phyloP scores from a whole-genome alignment of 2,888 invertebrate species.

The Noctua janthe region DNA sequence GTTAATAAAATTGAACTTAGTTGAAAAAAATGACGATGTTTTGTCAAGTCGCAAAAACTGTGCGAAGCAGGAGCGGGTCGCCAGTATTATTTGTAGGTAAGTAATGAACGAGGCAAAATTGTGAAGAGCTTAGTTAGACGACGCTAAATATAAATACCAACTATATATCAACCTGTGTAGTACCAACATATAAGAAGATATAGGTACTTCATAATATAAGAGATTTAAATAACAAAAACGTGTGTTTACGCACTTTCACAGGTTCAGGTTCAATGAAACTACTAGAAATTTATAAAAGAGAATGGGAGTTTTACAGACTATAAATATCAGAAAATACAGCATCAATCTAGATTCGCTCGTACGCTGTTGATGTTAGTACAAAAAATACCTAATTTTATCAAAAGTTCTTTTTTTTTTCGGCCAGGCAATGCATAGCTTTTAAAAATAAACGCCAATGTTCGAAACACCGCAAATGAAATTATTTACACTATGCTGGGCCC shows the following conservation, averaged over 20 bases:
- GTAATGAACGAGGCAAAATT: background rate
- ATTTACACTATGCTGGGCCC: slow-evolving; percentile 25
- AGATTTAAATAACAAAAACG: background rate
- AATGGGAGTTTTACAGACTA: slow-evolving; percentile 24
- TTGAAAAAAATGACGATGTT: background rate
- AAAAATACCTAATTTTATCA: background rate
- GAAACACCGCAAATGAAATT: slow-evolving; percentile 28
- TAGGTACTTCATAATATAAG: background rate
- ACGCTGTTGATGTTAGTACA: slow-evolving; percentile 18
- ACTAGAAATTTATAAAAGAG: slow-evolving; percentile 31
- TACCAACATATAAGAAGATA: no score
- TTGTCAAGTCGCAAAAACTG: no score
- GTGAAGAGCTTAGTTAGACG: background rate
- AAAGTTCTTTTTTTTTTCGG: slow-evolving; percentile 1
- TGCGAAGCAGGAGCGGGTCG: background rate
- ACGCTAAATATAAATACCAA: background rate
- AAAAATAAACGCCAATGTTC: slow-evolving; percentile 28
- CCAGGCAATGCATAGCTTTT: slow-evolving; percentile 12
- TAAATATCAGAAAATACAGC: slow-evolving; percentile 37
- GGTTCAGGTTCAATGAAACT: slow-evolving; percentile 52
- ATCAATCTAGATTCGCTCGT: slow-evolving; percentile 40
- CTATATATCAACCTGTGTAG: background rate
- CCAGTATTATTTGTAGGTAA: background rate
- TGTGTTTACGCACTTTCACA: slow-evolving; percentile 6
- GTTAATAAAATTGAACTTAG: background rate